These are phyloP conservation scores for Drosophila mayri DNA, from an alignment of 1,140 invertebrate genomes.

Conservation along the genomic window DNA sequence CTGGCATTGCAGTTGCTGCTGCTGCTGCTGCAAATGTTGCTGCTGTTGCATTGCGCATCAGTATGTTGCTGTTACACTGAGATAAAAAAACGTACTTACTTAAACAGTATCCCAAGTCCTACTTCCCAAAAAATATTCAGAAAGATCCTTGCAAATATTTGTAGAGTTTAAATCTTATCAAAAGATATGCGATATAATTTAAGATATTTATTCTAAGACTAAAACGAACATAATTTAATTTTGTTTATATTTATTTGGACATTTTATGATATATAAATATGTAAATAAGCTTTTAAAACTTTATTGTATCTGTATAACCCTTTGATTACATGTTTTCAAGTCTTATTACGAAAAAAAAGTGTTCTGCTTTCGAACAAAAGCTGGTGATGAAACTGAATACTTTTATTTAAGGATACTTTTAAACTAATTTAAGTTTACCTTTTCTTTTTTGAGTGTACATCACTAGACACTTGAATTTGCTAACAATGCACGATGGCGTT, in stretches of 20 bases:
- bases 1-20: conserved; percentile 43
- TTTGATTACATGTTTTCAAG: too few species aligned
- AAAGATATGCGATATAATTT: too few species aligned
- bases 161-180: not conserved
- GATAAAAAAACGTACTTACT: not conserved
- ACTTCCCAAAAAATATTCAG: not conserved
- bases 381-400: not conserved
- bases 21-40: conserved; percentile 30
- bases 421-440: not conserved
- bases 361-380: too few species aligned
- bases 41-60: conserved; percentile 20
- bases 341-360: too few species aligned
- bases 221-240: too few species aligned
- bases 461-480: conserved; percentile 74
- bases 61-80: conserved; percentile 5
- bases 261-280: too few species aligned
- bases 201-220: too few species aligned
- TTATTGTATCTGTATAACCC: too few species aligned
- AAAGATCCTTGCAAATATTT: not conserved
- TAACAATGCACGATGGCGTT: conserved; percentile 78
- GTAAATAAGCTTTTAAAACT: too few species aligned
- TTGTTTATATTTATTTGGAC: too few species aligned
- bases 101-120: not conserved
- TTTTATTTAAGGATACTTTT: not conserved
- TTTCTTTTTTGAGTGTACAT: conserved; percentile 8